Evolutionary conservation across 2,113 vertebrate species (phyloP).

Genomic region (Chaetorhynchus papuensis): DNA sequence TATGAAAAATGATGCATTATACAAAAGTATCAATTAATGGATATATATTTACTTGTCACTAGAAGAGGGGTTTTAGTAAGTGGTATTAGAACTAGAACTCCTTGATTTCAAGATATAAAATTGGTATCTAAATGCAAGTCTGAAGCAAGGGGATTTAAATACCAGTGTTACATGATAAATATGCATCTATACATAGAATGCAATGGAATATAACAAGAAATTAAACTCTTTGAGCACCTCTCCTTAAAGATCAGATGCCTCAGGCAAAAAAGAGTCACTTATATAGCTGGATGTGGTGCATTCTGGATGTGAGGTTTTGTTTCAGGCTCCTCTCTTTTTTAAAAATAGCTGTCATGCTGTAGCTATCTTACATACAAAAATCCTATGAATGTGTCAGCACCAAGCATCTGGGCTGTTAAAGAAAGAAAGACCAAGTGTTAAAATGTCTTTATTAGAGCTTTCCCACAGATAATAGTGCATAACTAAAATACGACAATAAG

Average conservation of each 20-base stretch:
- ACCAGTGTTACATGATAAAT: neutral
- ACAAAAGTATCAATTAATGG: neutral
- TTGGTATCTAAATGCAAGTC: neutral
- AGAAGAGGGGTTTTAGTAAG: neutral
- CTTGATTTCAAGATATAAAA: neutral
- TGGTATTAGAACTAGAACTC: neutral
- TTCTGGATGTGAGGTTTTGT: neutral
- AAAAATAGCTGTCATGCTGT: slow-evolving; percentile 17
- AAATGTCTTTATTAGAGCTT: neutral
- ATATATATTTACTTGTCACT: neutral
- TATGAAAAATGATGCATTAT: neutral
- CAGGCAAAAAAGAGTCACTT: neutral
- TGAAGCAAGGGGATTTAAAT: neutral
- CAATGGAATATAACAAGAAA: neutral
- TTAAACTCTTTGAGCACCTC: neutral
- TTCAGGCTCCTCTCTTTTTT: neutral
- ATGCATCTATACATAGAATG: neutral
- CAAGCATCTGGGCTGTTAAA: slow-evolving; percentile 44
- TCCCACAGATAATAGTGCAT: neutral
- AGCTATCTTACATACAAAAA: slow-evolving; percentile 12
- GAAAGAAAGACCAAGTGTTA: neutral
- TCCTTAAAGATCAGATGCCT: neutral
- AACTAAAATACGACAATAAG: neutral
- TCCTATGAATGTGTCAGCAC: neutral
- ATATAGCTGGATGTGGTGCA: neutral